Evolutionary conservation across 2,888 invertebrate species (phyloP).

Genomic region (Tricholauxania praeusta): DNA sequence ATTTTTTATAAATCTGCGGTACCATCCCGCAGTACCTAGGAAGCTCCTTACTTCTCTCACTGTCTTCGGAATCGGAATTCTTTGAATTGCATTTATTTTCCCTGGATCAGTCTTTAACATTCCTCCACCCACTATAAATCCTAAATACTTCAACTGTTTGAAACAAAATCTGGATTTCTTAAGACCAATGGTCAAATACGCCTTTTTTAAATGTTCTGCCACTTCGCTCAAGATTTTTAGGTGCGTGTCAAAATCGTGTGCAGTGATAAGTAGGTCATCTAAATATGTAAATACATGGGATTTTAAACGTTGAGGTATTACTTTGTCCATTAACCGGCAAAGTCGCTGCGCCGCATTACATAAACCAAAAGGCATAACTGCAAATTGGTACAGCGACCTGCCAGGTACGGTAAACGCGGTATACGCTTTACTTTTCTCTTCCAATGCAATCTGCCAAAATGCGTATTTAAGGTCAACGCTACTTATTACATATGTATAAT

Average conservation of each 20-base stretch:
- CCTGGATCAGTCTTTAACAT: slow-evolving; percentile 23
- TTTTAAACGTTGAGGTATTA: background rate
- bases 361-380: background rate
- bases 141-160: background rate
- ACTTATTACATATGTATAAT: slow-evolving; percentile 28
- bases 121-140: slow-evolving; percentile 25
- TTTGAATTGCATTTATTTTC: slow-evolving; percentile 13
- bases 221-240: background rate
- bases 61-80: slow-evolving; percentile 22
- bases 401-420: slow-evolving; percentile 43
- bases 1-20: slow-evolving; percentile 4
- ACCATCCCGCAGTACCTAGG: slow-evolving; percentile 16
- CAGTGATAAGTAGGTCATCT: slow-evolving; percentile 2
- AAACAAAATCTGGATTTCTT: slow-evolving; percentile 3
- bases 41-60: background rate
- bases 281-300: slow-evolving; percentile 9
- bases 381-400: background rate
- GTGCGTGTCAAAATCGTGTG: slow-evolving; percentile 18
- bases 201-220: background rate
- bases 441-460: slow-evolving; percentile 38
- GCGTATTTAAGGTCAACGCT: slow-evolving; percentile 36
- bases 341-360: slow-evolving; percentile 15
- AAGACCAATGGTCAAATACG: slow-evolving; percentile 36
- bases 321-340: slow-evolving; percentile 9
- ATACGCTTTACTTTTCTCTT: slow-evolving; percentile 26